A percentile compares a stretch with the other conserved stretches of the same genome.
Evolutionary conservation across 2,888 invertebrate genomes (phyloP).

Genomic region (Lasioglossum figueresi): DNA sequence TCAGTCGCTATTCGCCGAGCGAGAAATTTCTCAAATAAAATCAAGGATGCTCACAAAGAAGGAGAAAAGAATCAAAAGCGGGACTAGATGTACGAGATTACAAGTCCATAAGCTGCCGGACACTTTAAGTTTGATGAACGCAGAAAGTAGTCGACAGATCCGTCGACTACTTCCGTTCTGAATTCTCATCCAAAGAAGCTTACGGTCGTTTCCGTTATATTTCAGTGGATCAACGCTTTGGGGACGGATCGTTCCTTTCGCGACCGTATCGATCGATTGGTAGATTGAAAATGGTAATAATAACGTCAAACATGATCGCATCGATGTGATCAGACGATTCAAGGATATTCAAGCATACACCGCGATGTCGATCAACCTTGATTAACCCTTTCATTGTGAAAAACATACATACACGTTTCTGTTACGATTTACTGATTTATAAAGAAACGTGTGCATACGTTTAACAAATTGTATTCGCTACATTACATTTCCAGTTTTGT

Average conservation of each 20-base stretch:
- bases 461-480: not conserved
- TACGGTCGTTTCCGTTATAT: not conserved
- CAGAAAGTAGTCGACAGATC: not conserved
- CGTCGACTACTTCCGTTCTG: not conserved
- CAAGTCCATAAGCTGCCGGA: constrained; percentile 9
- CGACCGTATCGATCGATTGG: not conserved
- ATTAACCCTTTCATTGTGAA: too few species aligned
- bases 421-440: not conserved
- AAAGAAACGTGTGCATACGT: not conserved
- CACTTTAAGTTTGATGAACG: not conserved
- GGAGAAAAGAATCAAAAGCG: not conserved
- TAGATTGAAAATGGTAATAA: not conserved
- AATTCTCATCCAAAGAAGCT: not conserved
- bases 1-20: not conserved
- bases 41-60: not conserved
- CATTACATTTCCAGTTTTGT: not conserved
- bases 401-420: not conserved
- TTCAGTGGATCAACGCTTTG: not conserved
- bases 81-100: constrained; percentile 7
- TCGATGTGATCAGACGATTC: not conserved
- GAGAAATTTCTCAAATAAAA: not conserved
- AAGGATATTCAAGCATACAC: too few species aligned
- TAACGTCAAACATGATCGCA: not conserved
- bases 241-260: not conserved
- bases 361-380: too few species aligned